Evolutionary conservation across 1,140 invertebrate genomes (phyloP).

Genomic region (Drosophila lowei): DNA sequence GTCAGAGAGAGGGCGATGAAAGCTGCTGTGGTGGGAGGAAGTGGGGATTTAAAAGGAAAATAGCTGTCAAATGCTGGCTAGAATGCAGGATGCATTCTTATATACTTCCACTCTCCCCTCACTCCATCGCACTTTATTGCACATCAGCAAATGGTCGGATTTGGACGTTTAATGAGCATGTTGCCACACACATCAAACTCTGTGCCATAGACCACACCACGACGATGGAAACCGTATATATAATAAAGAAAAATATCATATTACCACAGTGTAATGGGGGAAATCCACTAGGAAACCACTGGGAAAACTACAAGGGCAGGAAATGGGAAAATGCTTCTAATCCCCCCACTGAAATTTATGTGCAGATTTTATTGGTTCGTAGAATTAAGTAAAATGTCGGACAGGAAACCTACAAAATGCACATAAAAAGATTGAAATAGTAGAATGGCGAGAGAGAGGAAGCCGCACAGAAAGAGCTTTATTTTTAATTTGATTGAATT

Average conservation of each 20-base stretch:
- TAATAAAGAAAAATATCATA: constrained; percentile 14
- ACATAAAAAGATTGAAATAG: constrained; percentile 6
- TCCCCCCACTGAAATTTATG: constrained; percentile 47
- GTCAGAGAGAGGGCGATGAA: too few species aligned
- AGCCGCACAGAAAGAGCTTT: constrained; percentile 9
- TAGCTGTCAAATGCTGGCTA: too few species aligned
- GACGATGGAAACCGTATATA: not conserved
- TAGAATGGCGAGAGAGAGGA: not conserved
- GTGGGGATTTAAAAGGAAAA: too few species aligned
- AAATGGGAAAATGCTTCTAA: constrained; percentile 1
- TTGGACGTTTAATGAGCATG: constrained; percentile 73
- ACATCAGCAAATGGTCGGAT: constrained; percentile 66
- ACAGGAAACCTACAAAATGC: constrained; percentile 18
- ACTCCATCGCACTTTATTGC: constrained; percentile 44
- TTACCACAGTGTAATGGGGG: constrained; percentile 8
- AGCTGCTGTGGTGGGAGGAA: too few species aligned
- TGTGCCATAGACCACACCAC: constrained; percentile 1
- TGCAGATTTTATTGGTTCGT: constrained; percentile 43
- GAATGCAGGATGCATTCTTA: too few species aligned
- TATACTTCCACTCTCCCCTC: too few species aligned
- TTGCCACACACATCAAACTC: constrained; percentile 44
- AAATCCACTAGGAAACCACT: constrained; percentile 4
- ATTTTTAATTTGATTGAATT: constrained; percentile 53
- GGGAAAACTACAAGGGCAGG: not conserved
- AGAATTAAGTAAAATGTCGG: constrained; percentile 14